These are phyloP conservation scores for Stichodactyla helianthus DNA, from an alignment of 64 coral and sea anemone species.

Conservation along the genomic window DNA sequence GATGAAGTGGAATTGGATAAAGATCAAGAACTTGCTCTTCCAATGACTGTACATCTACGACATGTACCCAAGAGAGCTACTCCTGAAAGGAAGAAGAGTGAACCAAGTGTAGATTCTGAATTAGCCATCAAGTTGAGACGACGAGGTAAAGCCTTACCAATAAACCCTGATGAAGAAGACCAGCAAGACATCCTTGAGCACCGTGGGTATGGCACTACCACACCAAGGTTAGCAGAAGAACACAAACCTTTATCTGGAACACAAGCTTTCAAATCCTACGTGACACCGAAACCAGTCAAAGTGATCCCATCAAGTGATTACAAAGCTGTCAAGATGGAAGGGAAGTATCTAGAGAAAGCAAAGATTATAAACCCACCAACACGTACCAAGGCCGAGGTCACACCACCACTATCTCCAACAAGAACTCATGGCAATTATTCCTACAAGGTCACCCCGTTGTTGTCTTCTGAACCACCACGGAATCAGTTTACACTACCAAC, in stretches of 20 bases:
- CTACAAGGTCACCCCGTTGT: slow-evolving; percentile 13
- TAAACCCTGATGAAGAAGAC: slow-evolving; percentile 33
- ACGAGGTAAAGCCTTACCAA: slow-evolving; percentile 26
- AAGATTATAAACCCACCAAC: slow-evolving; percentile 1
- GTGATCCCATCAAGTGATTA: not conserved
- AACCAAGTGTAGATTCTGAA: slow-evolving; percentile 8
- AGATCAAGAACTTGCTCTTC: not conserved
- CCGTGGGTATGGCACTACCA: slow-evolving; percentile 4
- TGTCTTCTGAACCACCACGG: not conserved
- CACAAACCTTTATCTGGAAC: not conserved
- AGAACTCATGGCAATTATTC: not conserved
- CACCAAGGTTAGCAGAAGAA: not conserved
- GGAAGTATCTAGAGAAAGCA: not conserved
- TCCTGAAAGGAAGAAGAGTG: not conserved
- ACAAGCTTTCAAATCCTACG: not conserved
- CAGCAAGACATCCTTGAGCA: not conserved
- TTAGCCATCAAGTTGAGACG: not conserved
- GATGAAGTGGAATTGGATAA: not conserved
- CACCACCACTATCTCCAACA: not conserved
- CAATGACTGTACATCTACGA: not conserved
- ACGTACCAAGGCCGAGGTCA: slow-evolving; percentile 6
- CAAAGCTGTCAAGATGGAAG: not conserved
- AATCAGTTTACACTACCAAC: not conserved
- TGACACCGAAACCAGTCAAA: slow-evolving; percentile 8
- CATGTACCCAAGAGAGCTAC: not conserved